phyloP scores from a whole-genome alignment of 1,140 invertebrate species.

The Pinna nobilis region DNA sequence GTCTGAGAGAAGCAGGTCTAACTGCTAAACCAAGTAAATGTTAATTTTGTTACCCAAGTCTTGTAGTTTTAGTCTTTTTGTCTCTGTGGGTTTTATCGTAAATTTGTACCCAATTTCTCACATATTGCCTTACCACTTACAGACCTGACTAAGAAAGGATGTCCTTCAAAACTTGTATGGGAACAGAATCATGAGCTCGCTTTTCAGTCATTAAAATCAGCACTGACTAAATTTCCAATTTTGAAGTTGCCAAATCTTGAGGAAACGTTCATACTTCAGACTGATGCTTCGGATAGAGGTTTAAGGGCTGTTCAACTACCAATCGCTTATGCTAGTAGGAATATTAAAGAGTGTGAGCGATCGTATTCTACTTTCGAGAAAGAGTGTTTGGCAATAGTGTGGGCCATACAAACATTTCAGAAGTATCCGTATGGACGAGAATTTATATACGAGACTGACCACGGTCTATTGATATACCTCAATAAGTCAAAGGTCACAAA shows the following conservation, averaged over 20 bases:
- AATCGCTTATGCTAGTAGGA: constrained; percentile 50
- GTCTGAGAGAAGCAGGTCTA: too few species aligned
- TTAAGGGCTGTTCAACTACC: constrained; percentile 46
- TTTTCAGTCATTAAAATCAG: constrained; percentile 19
- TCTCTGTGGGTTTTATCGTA: too few species aligned
- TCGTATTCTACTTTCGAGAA: constrained; percentile 71
- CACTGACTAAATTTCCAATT: constrained; percentile 38
- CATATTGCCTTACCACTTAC: too few species aligned
- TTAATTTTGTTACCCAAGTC: too few species aligned
- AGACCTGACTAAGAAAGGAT: constrained; percentile 41
- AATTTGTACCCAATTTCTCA: too few species aligned
- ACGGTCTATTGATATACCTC: constrained; percentile 77
- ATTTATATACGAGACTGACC: constrained; percentile 76
- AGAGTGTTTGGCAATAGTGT: constrained; percentile 72
- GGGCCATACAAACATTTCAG: constrained; percentile 70
- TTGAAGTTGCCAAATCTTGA: constrained; percentile 58
- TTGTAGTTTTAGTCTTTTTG: too few species aligned
- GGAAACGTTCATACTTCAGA: constrained; percentile 64
- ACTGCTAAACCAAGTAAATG: too few species aligned
- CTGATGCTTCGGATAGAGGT: constrained; percentile 52
- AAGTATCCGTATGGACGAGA: constrained; percentile 71
- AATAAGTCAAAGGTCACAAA: too few species aligned
- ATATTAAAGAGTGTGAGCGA: constrained; percentile 28
- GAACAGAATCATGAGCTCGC: constrained; percentile 26
- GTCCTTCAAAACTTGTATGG: constrained; percentile 37